These are phyloP conservation scores for Plagodis dolabraria DNA, from an alignment of 2,888 invertebrate species.

Conservation along the genomic window DNA sequence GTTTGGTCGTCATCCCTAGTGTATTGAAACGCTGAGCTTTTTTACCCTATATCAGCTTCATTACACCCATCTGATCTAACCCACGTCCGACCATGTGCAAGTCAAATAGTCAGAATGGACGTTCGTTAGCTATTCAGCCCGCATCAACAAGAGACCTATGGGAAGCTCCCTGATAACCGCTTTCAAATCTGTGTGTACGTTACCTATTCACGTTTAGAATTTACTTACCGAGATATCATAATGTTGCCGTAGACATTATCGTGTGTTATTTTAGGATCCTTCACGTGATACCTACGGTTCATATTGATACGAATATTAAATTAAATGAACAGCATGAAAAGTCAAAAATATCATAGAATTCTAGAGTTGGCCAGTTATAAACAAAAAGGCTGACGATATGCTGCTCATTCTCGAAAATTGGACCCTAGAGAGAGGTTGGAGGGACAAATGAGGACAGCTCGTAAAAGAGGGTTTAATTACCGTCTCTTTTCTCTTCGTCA, in stretches of 20 bases:
- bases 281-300: slow-evolving; percentile 10
- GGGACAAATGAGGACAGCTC: slow-evolving; percentile 57
- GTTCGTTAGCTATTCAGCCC: slow-evolving; percentile 27
- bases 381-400: slow-evolving; percentile 42
- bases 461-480: slow-evolving; percentile 65
- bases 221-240: slow-evolving; percentile 7
- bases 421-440: slow-evolving; percentile 44
- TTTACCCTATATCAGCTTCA: slow-evolving; percentile 15
- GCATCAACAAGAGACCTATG: slow-evolving; percentile 9
- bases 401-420: slow-evolving; percentile 53
- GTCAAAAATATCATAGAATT: slow-evolving; percentile 32
- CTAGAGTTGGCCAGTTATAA: slow-evolving; percentile 37
- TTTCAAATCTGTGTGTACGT: slow-evolving; percentile 8
- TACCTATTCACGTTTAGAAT: slow-evolving; percentile 4
- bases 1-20: background rate
- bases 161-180: slow-evolving; percentile 10
- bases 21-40: slow-evolving; percentile 10
- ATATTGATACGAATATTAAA: slow-evolving; percentile 24
- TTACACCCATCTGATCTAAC: slow-evolving; percentile 8
- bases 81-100: slow-evolving; percentile 9
- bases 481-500: slow-evolving; percentile 50
- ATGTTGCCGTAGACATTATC: slow-evolving; percentile 2
- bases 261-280: slow-evolving; percentile 22
- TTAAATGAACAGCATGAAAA: slow-evolving; percentile 18
- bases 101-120: slow-evolving; percentile 23